phyloP scores from a whole-genome alignment of 2,797 vertebrate genomes.

The Pyrrhura leucotis region DNA sequence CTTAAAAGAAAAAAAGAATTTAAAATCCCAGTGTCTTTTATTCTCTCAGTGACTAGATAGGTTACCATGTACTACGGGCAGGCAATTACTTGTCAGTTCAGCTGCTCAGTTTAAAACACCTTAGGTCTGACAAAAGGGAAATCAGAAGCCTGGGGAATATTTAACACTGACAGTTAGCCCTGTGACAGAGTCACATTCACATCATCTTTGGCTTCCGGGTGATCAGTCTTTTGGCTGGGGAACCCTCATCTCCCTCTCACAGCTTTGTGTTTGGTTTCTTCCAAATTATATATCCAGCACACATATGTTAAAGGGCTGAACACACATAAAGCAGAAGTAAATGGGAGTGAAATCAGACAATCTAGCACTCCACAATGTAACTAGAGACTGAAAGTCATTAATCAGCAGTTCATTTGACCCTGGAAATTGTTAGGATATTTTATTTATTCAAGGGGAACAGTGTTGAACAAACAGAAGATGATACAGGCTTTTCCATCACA shows the following conservation, averaged over 20 bases:
- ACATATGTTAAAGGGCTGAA: background rate
- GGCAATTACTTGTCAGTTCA: background rate
- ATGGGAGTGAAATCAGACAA: background rate
- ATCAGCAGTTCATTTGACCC: background rate
- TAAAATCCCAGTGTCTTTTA: background rate
- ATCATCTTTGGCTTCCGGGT: background rate
- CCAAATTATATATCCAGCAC: background rate
- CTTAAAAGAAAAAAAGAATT: background rate
- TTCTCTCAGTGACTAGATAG: background rate
- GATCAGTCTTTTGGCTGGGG: background rate
- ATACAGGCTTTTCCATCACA: background rate
- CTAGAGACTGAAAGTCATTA: background rate
- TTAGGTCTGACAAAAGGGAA: background rate
- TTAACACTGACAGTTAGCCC: background rate
- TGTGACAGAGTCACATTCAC: background rate
- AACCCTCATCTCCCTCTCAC: background rate
- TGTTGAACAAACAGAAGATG: constrained; percentile 13
- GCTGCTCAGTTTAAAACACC: background rate
- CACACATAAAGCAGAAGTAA: background rate
- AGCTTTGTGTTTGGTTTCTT: background rate
- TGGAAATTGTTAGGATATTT: background rate
- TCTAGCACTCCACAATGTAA: background rate
- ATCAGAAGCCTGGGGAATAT: background rate
- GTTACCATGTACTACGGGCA: background rate
- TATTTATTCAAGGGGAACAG: background rate